Evolutionary conservation across 2,797 vertebrate genomes (phyloP).

Genomic region (Acanthurus leucopareius): DNA sequence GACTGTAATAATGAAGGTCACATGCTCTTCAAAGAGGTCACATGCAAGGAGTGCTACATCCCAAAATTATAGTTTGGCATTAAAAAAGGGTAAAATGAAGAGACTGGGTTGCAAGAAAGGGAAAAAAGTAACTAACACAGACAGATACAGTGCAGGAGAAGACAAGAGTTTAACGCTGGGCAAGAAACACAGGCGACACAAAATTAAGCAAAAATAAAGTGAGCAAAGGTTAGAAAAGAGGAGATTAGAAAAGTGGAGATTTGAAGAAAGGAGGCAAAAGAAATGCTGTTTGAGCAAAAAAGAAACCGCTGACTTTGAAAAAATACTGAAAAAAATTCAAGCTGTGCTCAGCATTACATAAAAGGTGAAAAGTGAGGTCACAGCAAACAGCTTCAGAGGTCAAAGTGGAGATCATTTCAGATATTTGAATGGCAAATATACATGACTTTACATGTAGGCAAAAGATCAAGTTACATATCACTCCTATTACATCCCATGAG

Average conservation of each 20-base stretch:
- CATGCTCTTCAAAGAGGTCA: no score
- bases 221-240: constrained; percentile 22
- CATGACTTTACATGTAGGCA: constrained; percentile 17
- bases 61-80: no score
- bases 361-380: constrained; percentile 65
- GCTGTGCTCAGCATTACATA: constrained; percentile 41
- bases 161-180: constrained; percentile 1
- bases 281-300: constrained; percentile 57
- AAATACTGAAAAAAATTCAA: constrained; percentile 10
- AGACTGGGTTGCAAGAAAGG: background rate
- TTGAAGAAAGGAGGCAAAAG: constrained; percentile 26
- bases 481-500: constrained; percentile 17
- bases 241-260: background rate
- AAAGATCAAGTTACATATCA: constrained; percentile 24
- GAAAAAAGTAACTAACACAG: constrained; percentile 11
- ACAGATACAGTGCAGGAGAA: background rate
- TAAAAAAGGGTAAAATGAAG: no score
- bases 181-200: background rate
- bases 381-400: constrained; percentile 21
- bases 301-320: constrained; percentile 62
- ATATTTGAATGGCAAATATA: constrained; percentile 43
- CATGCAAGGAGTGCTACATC: no score
- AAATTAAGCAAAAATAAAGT: background rate
- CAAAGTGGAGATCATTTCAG: constrained; percentile 32
- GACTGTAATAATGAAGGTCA: no score